These are phyloP conservation scores for Thalassoma bifasciatum DNA, from an alignment of 2,113 vertebrate species.

Conservation along the genomic window DNA sequence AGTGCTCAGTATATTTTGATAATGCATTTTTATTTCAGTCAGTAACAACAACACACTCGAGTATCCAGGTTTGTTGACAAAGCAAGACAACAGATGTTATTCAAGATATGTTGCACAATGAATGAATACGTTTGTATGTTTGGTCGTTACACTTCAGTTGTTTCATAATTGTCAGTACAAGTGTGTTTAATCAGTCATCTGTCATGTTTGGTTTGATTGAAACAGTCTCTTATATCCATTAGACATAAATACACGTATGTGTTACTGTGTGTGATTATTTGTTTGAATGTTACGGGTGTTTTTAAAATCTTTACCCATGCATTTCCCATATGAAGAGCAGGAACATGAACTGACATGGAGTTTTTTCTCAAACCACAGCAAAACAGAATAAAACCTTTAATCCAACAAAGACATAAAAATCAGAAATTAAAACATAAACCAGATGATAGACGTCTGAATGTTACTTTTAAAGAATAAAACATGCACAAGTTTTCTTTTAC, in stretches of 20 bases:
- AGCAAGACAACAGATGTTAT: background rate
- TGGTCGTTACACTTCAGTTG: background rate
- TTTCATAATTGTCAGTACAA: background rate
- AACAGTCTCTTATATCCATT: background rate
- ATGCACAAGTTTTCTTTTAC: too few relatives aligned
- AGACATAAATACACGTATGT: conserved; percentile 14
- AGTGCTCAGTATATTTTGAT: background rate
- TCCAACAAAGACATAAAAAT: background rate
- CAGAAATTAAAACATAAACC: conserved; percentile 17
- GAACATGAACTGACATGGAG: conserved; percentile 21
- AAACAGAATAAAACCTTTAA: background rate
- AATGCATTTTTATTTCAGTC: background rate
- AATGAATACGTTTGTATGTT: too few relatives aligned
- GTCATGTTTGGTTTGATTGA: conserved; percentile 11
- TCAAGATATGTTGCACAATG: too few relatives aligned
- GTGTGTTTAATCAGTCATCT: background rate
- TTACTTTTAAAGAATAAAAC: background rate
- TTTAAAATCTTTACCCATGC: conserved; percentile 15
- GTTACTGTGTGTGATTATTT: conserved; percentile 4
- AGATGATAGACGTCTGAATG: background rate
- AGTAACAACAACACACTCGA: background rate
- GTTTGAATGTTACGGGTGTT: conserved; percentile 1
- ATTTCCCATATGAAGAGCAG: conserved; percentile 7
- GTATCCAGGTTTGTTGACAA: background rate
- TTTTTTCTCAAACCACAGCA: conserved; percentile 29